These are phyloP conservation scores for Neuroscelio doddi DNA, from an alignment of 2,888 invertebrate genomes.

Conservation along the genomic window DNA sequence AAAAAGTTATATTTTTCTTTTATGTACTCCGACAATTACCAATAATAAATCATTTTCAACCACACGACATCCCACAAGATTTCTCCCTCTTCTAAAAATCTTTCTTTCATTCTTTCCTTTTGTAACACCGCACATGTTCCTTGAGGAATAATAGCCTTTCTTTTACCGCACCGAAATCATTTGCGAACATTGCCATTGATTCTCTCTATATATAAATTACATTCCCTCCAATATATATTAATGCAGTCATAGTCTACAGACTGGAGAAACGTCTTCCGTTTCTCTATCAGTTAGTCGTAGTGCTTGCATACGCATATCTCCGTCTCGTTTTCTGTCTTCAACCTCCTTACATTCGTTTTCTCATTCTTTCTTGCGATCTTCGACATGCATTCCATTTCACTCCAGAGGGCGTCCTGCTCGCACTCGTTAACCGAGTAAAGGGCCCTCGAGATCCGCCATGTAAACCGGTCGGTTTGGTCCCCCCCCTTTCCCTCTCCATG, in stretches of 20 bases:
- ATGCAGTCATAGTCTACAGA: constrained; percentile 22
- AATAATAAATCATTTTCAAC: constrained; percentile 10
- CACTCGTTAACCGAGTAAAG: constrained; percentile 47
- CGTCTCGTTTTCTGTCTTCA: constrained; percentile 30
- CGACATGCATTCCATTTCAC: constrained; percentile 16
- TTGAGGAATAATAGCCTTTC: constrained; percentile 26
- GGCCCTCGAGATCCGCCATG: constrained; percentile 63
- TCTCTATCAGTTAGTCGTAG: constrained; percentile 32
- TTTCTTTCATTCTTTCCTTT: too few relatives aligned
- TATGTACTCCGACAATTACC: constrained; percentile 25
- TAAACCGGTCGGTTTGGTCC: constrained; percentile 71
- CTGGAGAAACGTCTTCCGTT: constrained; percentile 19
- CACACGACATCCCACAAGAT: constrained; percentile 25
- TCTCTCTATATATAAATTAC: constrained; percentile 35
- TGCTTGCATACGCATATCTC: constrained; percentile 9
- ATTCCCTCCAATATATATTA: constrained; percentile 25
- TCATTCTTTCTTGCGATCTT: constrained; percentile 12
- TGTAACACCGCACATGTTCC: constrained; percentile 10
- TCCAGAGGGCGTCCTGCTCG: constrained; percentile 39
- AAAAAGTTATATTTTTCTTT: too few relatives aligned
- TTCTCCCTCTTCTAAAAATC: constrained; percentile 25
- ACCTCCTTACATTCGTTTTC: constrained; percentile 23
- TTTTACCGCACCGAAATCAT: constrained; percentile 24
- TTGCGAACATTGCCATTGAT: constrained; percentile 16
- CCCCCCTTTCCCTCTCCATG: constrained; percentile 54